A percentile compares a stretch with the other conserved stretches of the same genome.
Conservation (phyloP, 2,113 vertebrate genomes). For the Fregata magnificens region DNA sequence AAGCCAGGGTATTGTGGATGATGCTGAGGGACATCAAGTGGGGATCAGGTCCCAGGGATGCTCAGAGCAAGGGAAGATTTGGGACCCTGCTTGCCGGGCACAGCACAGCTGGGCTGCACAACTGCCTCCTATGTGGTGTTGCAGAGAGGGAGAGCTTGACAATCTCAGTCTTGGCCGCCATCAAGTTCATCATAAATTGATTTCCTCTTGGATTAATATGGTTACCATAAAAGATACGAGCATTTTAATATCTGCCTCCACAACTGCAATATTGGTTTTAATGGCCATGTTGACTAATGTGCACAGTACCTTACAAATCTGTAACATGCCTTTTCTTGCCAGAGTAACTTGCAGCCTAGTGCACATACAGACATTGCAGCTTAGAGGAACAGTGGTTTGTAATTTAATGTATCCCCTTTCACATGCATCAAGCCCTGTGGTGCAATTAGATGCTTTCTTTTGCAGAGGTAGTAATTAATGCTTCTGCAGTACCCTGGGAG, state of each 20-base stretch:
- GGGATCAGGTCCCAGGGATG: not conserved
- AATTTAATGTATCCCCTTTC: not conserved
- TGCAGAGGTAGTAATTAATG: not conserved
- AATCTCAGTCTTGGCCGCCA: not conserved
- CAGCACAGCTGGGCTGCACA: not conserved
- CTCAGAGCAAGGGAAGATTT: not conserved
- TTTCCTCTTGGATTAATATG: not conserved
- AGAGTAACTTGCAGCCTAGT: not conserved
- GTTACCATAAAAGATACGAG: not conserved
- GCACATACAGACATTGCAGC: not conserved
- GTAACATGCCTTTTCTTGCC: conserved; percentile 2
- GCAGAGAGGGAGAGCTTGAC: not conserved
- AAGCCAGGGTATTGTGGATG: not conserved
- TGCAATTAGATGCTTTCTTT: conserved; percentile 2
- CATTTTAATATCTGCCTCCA: not conserved
- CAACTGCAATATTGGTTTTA: not conserved
- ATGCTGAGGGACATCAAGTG: not conserved
- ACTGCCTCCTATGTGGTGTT: not conserved
- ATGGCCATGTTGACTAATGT: not conserved
- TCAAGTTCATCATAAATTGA: not conserved
- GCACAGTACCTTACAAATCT: not conserved
- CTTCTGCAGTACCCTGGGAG: not conserved
- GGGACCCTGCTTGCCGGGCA: not conserved
- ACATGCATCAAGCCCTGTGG: not conserved
- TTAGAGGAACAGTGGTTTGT: not conserved